These are phyloP conservation scores for Dermochelys coriacea DNA, from an alignment of 2,797 vertebrate genomes.

Conservation along the genomic window DNA sequence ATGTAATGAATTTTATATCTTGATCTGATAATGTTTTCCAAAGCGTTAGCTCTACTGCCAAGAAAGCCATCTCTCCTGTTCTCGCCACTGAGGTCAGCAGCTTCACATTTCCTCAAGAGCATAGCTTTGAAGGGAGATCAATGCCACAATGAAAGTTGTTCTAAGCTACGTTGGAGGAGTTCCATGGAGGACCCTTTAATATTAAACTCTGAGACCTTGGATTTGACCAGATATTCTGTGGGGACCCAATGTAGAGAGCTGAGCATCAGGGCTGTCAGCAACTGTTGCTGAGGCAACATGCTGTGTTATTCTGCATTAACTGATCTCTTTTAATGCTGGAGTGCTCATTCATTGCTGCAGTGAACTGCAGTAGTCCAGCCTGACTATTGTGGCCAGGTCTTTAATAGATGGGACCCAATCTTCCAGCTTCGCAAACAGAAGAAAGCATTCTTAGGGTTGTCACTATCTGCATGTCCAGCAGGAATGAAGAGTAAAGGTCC, in stretches of 20 bases:
- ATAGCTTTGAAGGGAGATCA: conserved; percentile 23
- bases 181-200: not conserved
- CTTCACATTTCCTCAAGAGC: not conserved
- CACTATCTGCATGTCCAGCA: not conserved
- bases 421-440: not conserved
- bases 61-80: conserved; percentile 15
- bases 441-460: not conserved
- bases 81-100: conserved; percentile 19
- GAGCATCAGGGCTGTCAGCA: not conserved
- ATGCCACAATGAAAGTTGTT: not conserved
- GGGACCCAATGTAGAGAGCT: not conserved
- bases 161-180: not conserved
- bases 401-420: not conserved
- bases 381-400: not conserved
- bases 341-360: not conserved
- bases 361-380: not conserved
- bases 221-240: conserved; percentile 10
- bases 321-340: not conserved
- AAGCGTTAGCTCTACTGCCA: not conserved
- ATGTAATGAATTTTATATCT: not conserved
- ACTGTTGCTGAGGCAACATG: not conserved
- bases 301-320: not conserved
- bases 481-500: not conserved
- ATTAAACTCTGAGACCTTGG: conserved; percentile 33
- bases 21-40: conserved; percentile 2